Conservation (phyloP, 2,113 vertebrate genomes). For the human region DNA sequence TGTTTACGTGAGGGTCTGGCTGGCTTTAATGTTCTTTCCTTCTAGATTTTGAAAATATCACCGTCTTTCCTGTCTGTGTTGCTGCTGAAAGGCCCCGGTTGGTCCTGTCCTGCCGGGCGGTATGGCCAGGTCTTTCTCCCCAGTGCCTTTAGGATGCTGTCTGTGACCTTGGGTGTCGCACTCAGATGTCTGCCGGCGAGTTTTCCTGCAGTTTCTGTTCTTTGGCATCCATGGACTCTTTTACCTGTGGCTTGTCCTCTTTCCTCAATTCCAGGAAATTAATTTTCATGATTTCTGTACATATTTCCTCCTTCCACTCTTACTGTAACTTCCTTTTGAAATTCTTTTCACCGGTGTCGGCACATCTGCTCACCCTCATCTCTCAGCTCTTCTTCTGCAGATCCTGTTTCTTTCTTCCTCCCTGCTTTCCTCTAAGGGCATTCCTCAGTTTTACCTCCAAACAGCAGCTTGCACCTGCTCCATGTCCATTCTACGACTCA, state of each 20-base stretch:
- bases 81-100: background rate
- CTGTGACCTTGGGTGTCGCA: background rate
- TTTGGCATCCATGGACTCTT: background rate
- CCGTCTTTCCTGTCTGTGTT: background rate
- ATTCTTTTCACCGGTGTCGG: background rate
- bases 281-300: accelerated
- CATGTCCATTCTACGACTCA: accelerated
- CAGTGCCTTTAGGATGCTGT: background rate
- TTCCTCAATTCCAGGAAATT: background rate
- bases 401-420: background rate
- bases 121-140: accelerated
- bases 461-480: accelerated
- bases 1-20: background rate
- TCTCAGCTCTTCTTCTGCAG: accelerated
- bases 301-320: background rate
- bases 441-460: background rate
- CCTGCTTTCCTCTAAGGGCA: background rate
- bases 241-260: background rate
- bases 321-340: background rate
- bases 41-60: background rate
- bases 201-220: background rate
- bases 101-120: too few species aligned
- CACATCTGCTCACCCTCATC: accelerated
- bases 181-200: accelerated
- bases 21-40: background rate